A percentile compares a stretch with the other conserved stretches of the same genome.
These are phyloP conservation scores for Drosophila planitibia DNA, from an alignment of 2,888 invertebrate species.

Conservation along the genomic window DNA sequence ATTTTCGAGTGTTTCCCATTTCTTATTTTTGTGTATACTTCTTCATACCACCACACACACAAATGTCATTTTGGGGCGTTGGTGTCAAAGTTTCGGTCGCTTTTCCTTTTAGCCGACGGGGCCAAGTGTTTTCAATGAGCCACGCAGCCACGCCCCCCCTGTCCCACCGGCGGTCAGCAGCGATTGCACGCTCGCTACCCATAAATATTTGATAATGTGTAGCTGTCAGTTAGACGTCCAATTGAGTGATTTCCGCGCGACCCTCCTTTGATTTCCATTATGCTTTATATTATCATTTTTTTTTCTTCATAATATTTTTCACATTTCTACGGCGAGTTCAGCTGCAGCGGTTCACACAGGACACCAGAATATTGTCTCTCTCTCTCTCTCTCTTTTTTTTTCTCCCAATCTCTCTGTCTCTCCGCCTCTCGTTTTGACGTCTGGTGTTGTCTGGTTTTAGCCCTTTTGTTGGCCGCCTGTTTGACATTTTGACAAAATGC, in stretches of 20 bases:
- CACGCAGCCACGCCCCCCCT: constrained; percentile 38
- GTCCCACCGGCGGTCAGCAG: constrained; percentile 36
- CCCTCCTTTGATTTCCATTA: constrained; percentile 39
- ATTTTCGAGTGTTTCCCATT: constrained; percentile 21
- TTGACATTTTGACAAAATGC: constrained; percentile 74
- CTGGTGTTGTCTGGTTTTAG: constrained; percentile 39
- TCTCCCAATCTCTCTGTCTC: constrained; percentile 32
- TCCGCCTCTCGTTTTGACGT: constrained; percentile 42
- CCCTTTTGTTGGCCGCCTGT: constrained; percentile 50
- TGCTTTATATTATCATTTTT: background rate
- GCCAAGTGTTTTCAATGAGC: constrained; percentile 71
- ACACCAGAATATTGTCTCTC: background rate
- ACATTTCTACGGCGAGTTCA: constrained; percentile 49
- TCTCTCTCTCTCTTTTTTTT: background rate
- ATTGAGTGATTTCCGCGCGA: constrained; percentile 69
- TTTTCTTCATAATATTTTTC: constrained; percentile 53
- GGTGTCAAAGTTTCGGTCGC: constrained; percentile 65
- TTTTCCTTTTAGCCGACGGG: constrained; percentile 13
- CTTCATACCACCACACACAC: background rate
- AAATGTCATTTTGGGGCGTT: constrained; percentile 65
- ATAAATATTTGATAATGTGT: constrained; percentile 79
- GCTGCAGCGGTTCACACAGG: constrained; percentile 67
- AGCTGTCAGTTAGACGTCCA: constrained; percentile 75
- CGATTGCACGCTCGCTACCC: constrained; percentile 31
- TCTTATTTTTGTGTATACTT: background rate